Percentiles rank a stretch among this genome's conserved stretches.
Evolutionary conservation across 2,797 vertebrate genomes (phyloP).

Genomic region (Eulemur mongoz): DNA sequence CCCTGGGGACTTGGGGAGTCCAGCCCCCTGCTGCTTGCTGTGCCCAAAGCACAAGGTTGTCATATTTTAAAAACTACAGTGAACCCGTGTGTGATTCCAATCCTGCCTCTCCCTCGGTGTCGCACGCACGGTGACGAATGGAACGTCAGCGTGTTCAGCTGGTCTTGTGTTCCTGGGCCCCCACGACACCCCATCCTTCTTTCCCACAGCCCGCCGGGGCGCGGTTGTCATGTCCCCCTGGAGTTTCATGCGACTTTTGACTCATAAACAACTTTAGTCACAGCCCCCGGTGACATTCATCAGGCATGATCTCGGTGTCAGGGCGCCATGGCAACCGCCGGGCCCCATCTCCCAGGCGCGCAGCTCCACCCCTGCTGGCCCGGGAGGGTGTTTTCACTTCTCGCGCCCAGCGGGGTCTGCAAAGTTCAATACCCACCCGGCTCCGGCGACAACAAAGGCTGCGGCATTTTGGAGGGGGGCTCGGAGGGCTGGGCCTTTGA

Average conservation of each 20-base stretch:
- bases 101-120: not conserved
- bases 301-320: constrained; percentile 67
- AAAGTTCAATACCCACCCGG: constrained; percentile 79
- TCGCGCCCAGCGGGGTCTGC: constrained; percentile 78
- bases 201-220: constrained; percentile 57
- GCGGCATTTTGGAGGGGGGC: constrained; percentile 56
- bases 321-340: constrained; percentile 79
- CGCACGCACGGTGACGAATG: not conserved
- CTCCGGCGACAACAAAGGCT: constrained; percentile 73
- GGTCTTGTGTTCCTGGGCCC: constrained; percentile 1
- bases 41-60: not conserved
- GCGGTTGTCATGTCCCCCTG: constrained; percentile 6
- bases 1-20: not conserved
- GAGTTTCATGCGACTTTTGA: constrained; percentile 71
- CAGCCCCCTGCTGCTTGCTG: not conserved
- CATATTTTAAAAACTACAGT: not conserved
- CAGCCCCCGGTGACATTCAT: constrained; percentile 75
- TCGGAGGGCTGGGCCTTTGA: constrained; percentile 67
- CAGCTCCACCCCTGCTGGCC: constrained; percentile 77
- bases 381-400: constrained; percentile 73
- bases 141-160: not conserved
- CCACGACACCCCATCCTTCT: not conserved
- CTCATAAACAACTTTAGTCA: constrained; percentile 80
- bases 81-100: not conserved
- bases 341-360: constrained; percentile 71